These are phyloP conservation scores for Drosophila kepulauana DNA, from an alignment of 1,140 invertebrate species.

Conservation along the genomic window DNA sequence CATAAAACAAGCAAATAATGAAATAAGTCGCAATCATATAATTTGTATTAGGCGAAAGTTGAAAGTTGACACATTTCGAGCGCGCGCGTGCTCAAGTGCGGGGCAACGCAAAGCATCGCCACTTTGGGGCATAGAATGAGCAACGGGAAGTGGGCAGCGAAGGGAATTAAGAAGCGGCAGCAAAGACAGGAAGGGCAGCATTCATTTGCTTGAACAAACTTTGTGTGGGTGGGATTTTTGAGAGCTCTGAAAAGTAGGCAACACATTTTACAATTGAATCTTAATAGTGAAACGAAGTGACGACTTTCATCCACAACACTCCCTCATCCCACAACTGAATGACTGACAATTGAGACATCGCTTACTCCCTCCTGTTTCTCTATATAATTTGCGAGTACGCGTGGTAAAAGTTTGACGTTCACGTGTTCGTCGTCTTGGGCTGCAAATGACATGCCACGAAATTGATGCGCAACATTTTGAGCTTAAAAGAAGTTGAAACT, in stretches of 20 bases:
- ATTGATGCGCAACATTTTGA: conserved; percentile 26
- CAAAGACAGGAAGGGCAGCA: neutral
- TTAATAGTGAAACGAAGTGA: neutral
- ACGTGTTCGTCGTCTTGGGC: neutral
- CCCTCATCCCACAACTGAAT: neutral
- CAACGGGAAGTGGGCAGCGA: no score
- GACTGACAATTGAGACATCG: conserved; percentile 28
- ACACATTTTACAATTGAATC: conserved; percentile 9
- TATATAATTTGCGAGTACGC: neutral
- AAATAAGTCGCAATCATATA: conserved; percentile 71
- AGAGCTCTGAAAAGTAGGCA: conserved; percentile 13
- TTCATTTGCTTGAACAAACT: conserved; percentile 39
- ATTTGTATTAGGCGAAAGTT: conserved; percentile 75
- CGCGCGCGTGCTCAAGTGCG: conserved; percentile 69
- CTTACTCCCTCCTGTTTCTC: neutral
- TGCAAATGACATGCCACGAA: conserved; percentile 43
- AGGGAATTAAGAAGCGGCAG: neutral
- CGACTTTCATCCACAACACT: neutral
- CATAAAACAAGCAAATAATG: conserved; percentile 59
- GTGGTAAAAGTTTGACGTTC: conserved; percentile 6
- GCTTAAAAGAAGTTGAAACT: conserved; percentile 25
- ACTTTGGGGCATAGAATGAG: neutral
- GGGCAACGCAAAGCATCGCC: conserved; percentile 1
- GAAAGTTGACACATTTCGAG: conserved; percentile 64
- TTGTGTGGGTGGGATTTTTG: conserved; percentile 12